Evolutionary conservation across 2,113 vertebrate genomes (phyloP).

Genomic region (Chroicocephalus ridibundus): DNA sequence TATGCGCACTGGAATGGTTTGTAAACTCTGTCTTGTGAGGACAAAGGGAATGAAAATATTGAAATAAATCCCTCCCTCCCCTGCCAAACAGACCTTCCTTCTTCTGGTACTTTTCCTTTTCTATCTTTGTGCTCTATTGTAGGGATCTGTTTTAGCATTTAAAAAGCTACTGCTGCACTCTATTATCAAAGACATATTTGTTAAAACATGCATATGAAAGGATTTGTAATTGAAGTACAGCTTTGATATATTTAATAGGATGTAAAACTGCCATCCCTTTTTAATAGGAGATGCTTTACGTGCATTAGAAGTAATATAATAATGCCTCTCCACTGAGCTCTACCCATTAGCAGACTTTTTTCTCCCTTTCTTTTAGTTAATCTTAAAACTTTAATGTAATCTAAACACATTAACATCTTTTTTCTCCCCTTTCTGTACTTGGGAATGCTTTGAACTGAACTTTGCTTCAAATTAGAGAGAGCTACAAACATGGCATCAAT

Average conservation of each 20-base stretch:
- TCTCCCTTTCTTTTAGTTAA: slow-evolving; percentile 70
- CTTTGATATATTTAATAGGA: slow-evolving; percentile 81
- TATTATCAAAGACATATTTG: slow-evolving; percentile 77
- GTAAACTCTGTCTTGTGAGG: not conserved
- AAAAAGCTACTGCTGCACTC: slow-evolving; percentile 65
- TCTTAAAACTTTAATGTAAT: slow-evolving; percentile 77
- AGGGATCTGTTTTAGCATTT: slow-evolving; percentile 57
- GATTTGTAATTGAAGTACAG: slow-evolving; percentile 76
- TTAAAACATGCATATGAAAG: slow-evolving; percentile 78
- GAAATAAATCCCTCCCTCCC: not conserved
- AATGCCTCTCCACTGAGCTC: slow-evolving; percentile 70
- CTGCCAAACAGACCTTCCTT: not conserved
- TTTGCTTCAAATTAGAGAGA: slow-evolving; percentile 25
- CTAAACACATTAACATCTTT: slow-evolving; percentile 71
- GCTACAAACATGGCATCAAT: not conserved
- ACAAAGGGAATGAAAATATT: slow-evolving; percentile 1
- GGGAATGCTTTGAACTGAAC: slow-evolving; percentile 53
- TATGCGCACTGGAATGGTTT: slow-evolving; percentile 1
- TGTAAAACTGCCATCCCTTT: slow-evolving; percentile 74
- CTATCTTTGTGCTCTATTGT: not conserved
- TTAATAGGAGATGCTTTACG: slow-evolving; percentile 77
- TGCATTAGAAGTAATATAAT: slow-evolving; percentile 77
- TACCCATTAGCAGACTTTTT: slow-evolving; percentile 65
- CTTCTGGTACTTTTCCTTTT: not conserved
- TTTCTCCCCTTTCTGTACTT: slow-evolving; percentile 10